A percentile compares a stretch with the other conserved stretches of the same genome.
Conservation (phyloP, 2,888 invertebrate genomes). For the Ophion ellenae region DNA sequence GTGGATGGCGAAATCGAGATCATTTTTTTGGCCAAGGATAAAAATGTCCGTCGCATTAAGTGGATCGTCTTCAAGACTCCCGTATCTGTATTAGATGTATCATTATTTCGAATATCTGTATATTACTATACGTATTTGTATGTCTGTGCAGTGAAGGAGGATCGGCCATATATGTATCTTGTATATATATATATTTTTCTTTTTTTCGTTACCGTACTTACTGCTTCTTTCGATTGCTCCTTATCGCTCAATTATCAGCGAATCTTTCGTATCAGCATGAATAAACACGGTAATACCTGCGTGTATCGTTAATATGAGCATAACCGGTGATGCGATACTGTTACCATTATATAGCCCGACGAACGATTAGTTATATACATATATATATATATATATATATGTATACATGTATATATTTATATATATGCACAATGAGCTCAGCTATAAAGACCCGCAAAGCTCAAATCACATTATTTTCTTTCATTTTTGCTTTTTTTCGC, state of each 20-base stretch:
- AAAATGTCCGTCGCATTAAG: conserved; percentile 71
- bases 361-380: conserved; percentile 55
- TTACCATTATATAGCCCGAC: conserved; percentile 73
- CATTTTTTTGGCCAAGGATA: not conserved
- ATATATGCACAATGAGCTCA: not conserved
- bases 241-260: conserved; percentile 82
- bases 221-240: conserved; percentile 77
- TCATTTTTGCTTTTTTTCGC: not conserved
- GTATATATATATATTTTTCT: not conserved
- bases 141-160: not conserved
- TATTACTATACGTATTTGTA: not conserved
- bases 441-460: not conserved
- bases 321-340: conserved; percentile 58
- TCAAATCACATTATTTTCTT: not conserved
- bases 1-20: not conserved
- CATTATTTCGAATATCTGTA: conserved; percentile 17
- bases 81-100: conserved; percentile 15
- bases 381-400: not conserved
- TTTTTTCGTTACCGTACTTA: not conserved
- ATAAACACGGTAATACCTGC: conserved; percentile 79
- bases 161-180: not conserved
- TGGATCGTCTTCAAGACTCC: conserved; percentile 52
- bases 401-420: no score
- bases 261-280: conserved; percentile 80
- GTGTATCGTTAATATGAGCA: conserved; percentile 58